These are phyloP conservation scores for Xerus inauris DNA, from an alignment of 2,113 vertebrate species.

Conservation along the genomic window DNA sequence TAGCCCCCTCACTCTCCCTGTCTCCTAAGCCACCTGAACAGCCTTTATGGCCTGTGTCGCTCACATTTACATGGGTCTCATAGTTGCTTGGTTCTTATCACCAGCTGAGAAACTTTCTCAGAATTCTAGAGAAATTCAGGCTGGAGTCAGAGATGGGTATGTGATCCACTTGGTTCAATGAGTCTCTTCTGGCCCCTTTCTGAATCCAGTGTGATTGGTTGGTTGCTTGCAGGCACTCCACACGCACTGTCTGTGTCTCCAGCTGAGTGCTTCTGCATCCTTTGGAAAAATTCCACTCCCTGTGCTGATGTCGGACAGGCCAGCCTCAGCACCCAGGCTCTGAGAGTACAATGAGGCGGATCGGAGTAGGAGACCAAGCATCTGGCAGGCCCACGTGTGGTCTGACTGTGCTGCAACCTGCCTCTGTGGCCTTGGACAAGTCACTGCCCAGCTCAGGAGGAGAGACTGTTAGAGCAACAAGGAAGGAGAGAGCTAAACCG, in stretches of 20 bases:
- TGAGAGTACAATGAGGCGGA: accelerated
- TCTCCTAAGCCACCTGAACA: not conserved
- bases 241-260: accelerated
- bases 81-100: not conserved
- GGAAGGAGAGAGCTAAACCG: not conserved
- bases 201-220: accelerated
- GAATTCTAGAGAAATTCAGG: not conserved
- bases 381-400: accelerated
- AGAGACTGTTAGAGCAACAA: not conserved
- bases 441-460: not conserved
- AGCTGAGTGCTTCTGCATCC: not conserved
- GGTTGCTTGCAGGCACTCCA: not conserved
- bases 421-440: too few relatives aligned
- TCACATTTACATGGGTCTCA: not conserved
- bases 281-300: not conserved
- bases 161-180: accelerated
- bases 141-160: accelerated
- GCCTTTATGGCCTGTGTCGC: accelerated
- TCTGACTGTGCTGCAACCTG: not conserved
- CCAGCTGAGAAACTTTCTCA: not conserved
- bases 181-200: not conserved
- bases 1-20: accelerated
- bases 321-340: not conserved
- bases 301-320: not conserved
- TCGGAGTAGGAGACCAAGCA: too few relatives aligned